Base-by-base conservation (phyloP, 2,888 invertebrate genomes). In the Acleris cristana region DNA sequence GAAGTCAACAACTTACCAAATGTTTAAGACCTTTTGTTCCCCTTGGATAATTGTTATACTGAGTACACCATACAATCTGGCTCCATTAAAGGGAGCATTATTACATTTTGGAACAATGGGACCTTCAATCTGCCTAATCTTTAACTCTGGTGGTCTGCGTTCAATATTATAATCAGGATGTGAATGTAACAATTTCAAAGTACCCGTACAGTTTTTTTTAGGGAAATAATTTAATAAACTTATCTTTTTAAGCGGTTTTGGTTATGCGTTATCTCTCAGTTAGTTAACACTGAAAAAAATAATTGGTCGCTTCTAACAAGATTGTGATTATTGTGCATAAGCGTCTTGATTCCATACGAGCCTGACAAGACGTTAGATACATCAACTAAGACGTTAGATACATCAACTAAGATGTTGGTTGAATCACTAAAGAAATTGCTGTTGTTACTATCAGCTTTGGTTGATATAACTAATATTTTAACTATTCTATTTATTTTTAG, bases 71-170 rank as follows among this genome's bases (percentile, higher is more conserved):
- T 58, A 64, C 71, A 70, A 65, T 67, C 62, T 71, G 64, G 34
- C 64, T 62, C 71, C 72, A 72, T 71, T 71, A 71, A 69, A 71
- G 69, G 69, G 60, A 52, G 64, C 65, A 67, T 71, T 69, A 70
- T 67, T 44, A 18, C 57, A 70, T 65, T 64, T 60, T 64, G 64
- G 64, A 54, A 72, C 72, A 72, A 72, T 72, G 70, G 70, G 40
- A 40, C 54, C 67, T 19, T 58, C 34, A 53, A 40, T 63, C 59
- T 52, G 23, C 57, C 70, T 67, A 70, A 70, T 70, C 70, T 64
- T 53, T 61, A 18, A 49, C 64, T 56, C 30, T 55, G 67, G 70
- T 70, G 70, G 70, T 70, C 70, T 48, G 23, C 18, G 58, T 19
- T 58, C 61, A 60, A 52, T 63, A 60, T 60, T 56, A 57, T 57